Evolutionary conservation across 2,113 vertebrate species (phyloP).

Genomic region (Pluvianellus socialis): DNA sequence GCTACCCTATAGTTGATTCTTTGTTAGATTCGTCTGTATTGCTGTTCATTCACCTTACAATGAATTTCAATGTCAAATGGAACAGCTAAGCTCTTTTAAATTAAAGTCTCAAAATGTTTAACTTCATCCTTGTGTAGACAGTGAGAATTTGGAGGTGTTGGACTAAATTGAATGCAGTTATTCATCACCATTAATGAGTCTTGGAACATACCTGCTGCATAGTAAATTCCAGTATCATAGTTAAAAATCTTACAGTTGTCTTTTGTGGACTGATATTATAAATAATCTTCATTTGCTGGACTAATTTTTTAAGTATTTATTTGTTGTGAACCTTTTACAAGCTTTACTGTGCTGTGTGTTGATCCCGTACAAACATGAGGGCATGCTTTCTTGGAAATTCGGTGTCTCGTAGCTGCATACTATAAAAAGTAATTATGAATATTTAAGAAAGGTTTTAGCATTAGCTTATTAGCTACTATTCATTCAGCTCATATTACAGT

Average conservation of each 20-base stretch:
- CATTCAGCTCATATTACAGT: not conserved
- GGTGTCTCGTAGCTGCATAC: not conserved
- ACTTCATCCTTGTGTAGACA: not conserved
- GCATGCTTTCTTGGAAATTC: not conserved
- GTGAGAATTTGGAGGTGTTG: not conserved
- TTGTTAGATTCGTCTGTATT: not conserved
- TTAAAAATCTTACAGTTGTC: not conserved
- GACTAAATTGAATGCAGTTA: not conserved
- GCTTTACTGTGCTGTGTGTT: not conserved
- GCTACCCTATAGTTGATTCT: not conserved
- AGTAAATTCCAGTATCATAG: not conserved
- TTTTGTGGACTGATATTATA: not conserved
- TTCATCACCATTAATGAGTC: not conserved
- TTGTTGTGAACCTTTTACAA: not conserved
- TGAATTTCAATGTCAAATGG: not conserved
- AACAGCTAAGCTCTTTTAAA: constrained; percentile 26
- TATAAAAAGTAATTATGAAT: not conserved
- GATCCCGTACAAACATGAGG: not conserved
- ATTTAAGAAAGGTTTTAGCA: not conserved
- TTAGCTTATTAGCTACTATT: not conserved
- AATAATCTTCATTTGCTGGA: not conserved
- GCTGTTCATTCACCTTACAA: not conserved
- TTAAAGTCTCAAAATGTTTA: constrained; percentile 4
- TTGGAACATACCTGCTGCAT: not conserved
- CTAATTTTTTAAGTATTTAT: not conserved